Base-by-base conservation (phyloP, 2,888 invertebrate genomes). In the Odontocolon sp. region DNA sequence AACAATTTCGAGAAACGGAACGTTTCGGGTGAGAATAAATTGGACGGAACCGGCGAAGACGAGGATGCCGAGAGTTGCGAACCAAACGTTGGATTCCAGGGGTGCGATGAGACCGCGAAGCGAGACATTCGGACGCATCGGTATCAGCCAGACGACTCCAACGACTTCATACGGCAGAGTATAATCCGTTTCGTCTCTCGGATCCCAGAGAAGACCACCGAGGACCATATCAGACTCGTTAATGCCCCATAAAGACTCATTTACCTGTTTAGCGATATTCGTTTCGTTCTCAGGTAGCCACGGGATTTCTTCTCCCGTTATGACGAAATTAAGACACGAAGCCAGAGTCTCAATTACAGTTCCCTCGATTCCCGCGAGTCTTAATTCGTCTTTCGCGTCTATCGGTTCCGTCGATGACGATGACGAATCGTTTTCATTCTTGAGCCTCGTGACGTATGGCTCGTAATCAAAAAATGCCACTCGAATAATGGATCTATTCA, bases 41-140 rank as follows among this genome's bases (percentile, higher is more conserved):
- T 82, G 84, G 1, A 86, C 50, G 8, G 85, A 0, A 1, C 71
- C 80, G 0, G 84, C 84, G 0, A 84, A 66, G 0, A 86, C 6
- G 5, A 89, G 28, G 0, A 84, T 63, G 1, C 76, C 80, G 0
- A 64, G 72, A 1, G 87, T 74, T 0, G 83, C 84, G 2, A 82
- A 71, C 89, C 89, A 89, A 3, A 89, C 86, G 1, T 66, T 56
- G 0, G 18, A 5, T 0, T 52, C 18, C 2, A 89, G 84, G 2
- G 89, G 88, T 0, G 84, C 59, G 2, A 89, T 66, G 1, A 89
- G 66, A 9, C 88, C 88, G 2, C 70, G 52, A 2, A 87, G 50
- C 1, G 87, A 87, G 0, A 87, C 70, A n/a, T 82, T 81, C 0
- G 79, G n/a, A n/a, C 42, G 57, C 0, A 66, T 72, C 0, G 87